These are phyloP conservation scores for Acanthaster planci DNA, from an alignment of 35 echinoderm and acorn worm species.

Conservation along the genomic window DNA sequence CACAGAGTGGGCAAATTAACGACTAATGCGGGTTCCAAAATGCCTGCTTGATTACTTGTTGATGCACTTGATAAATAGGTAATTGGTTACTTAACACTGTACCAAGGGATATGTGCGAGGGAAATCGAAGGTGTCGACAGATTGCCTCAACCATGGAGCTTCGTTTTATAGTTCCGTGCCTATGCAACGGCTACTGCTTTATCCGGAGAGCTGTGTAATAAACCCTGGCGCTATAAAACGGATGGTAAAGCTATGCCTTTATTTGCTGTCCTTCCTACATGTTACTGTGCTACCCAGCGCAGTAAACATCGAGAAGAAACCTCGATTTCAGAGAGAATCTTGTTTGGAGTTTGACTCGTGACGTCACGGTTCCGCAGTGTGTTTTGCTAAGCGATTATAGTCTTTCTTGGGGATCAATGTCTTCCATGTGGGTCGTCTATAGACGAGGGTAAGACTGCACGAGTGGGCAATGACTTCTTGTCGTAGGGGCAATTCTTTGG, in stretches of 20 bases:
- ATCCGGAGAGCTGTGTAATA: too few species aligned
- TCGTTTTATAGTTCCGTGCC: too few species aligned
- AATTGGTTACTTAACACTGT: neutral
- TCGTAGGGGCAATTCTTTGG: neutral
- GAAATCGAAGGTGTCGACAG: neutral
- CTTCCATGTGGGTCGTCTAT: slow-evolving; percentile 11
- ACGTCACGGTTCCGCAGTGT: slow-evolving; percentile 23
- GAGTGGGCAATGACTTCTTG: slow-evolving; percentile 3
- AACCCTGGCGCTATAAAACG: neutral
- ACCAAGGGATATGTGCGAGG: neutral
- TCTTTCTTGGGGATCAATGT: slow-evolving; percentile 2
- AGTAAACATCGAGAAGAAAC: too few species aligned
- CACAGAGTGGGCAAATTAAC: neutral
- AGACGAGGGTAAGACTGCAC: slow-evolving; percentile 9
- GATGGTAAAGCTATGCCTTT: neutral
- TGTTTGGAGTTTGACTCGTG: slow-evolving; percentile 21
- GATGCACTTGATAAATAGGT: slow-evolving; percentile 10
- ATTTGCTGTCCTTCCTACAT: too few species aligned
- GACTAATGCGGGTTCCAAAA: neutral
- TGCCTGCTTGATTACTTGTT: neutral
- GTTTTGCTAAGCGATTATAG: slow-evolving; percentile 19
- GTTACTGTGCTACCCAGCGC: too few species aligned
- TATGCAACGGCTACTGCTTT: too few species aligned
- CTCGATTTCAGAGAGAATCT: neutral
- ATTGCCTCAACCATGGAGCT: neutral